Conservation (phyloP, 2,797 vertebrate genomes). For the Malurus leucopterus region DNA sequence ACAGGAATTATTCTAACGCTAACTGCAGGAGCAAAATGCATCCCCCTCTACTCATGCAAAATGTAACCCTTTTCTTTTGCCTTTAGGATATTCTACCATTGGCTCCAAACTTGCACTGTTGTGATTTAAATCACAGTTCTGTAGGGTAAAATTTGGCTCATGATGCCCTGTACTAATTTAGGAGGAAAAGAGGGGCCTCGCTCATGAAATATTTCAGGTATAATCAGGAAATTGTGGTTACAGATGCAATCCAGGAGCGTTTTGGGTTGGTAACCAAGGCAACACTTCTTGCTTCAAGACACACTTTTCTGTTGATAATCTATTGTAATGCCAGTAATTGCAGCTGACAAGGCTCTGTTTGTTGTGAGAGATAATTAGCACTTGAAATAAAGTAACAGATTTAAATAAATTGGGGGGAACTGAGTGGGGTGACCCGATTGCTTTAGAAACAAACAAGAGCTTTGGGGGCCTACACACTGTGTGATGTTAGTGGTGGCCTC, state of each 20-base stretch:
- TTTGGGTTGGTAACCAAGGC: constrained; percentile 74
- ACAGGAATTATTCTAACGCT: neutral
- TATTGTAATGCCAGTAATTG: constrained; percentile 74
- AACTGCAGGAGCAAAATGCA: neutral
- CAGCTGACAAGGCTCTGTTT: constrained; percentile 73
- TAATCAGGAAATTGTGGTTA: constrained; percentile 48
- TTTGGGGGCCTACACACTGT: constrained; percentile 11
- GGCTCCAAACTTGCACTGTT: neutral
- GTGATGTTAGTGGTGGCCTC: constrained; percentile 28
- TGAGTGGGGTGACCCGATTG: constrained; percentile 48
- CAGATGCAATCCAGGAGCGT: constrained; percentile 50
- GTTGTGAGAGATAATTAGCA: constrained; percentile 77
- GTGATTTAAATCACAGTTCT: neutral
- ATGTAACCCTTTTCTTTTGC: neutral
- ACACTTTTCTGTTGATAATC: constrained; percentile 71
- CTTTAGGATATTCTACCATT: neutral
- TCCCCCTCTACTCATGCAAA: neutral
- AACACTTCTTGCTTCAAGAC: constrained; percentile 59
- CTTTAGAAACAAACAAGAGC: constrained; percentile 58
- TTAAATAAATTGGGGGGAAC: constrained; percentile 69
- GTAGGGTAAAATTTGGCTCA: constrained; percentile 13
- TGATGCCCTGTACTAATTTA: neutral
- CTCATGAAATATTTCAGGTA: constrained; percentile 33
- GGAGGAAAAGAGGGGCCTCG: neutral
- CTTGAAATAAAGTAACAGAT: constrained; percentile 76